Evolutionary conservation across 2,797 vertebrate genomes (phyloP).

Genomic region (Otolemur crassicaudatus): DNA sequence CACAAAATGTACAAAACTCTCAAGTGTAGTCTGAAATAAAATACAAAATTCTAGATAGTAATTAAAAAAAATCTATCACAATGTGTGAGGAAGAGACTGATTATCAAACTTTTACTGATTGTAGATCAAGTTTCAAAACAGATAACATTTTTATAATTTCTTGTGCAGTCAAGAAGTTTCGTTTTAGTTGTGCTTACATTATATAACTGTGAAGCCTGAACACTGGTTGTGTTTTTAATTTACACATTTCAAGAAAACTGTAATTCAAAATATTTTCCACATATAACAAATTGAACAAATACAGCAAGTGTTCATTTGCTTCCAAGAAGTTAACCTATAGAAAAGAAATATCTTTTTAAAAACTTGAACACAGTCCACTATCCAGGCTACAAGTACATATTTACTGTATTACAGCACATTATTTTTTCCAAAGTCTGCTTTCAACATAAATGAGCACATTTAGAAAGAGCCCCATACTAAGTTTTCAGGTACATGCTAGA

Average conservation of each 20-base stretch:
- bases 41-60: not conserved
- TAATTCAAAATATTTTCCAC: constrained; percentile 68
- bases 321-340: constrained; percentile 50
- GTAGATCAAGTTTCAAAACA: constrained; percentile 61
- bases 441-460: constrained; percentile 44
- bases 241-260: constrained; percentile 56
- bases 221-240: constrained; percentile 40
- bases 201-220: constrained; percentile 65
- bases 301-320: not conserved
- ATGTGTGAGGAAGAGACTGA: not conserved
- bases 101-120: constrained; percentile 59
- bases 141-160: constrained; percentile 50
- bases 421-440: constrained; percentile 60
- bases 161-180: constrained; percentile 72
- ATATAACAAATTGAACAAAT: constrained; percentile 56
- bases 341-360: constrained; percentile 58
- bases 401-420: constrained; percentile 61
- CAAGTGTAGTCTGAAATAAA: constrained; percentile 40
- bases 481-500: constrained; percentile 58
- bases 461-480: constrained; percentile 66
- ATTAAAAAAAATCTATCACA: not conserved
- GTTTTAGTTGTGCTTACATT: constrained; percentile 85
- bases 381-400: constrained; percentile 64
- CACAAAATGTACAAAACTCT: constrained; percentile 38
- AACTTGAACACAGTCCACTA: constrained; percentile 62